Evolutionary conservation across 2,113 vertebrate species (phyloP).

Genomic region (Phodopus roborovskii): DNA sequence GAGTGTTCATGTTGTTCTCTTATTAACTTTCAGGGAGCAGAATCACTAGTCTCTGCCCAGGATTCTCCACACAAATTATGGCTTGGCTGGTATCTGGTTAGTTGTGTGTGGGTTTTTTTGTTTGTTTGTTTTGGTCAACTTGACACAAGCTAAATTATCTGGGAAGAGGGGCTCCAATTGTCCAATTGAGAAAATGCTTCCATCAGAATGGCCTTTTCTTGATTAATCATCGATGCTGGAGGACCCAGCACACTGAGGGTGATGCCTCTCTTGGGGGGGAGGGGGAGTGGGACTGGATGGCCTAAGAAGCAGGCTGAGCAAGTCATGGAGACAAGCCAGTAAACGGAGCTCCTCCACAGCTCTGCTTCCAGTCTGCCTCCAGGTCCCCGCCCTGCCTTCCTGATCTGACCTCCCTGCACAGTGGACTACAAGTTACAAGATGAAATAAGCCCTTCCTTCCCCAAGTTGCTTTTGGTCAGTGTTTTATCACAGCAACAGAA

Average conservation of each 20-base stretch:
- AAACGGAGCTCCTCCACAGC: background rate
- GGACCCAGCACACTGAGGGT: background rate
- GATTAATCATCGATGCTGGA: background rate
- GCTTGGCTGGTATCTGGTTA: background rate
- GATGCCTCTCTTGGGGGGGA: background rate
- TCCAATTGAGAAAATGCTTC: background rate
- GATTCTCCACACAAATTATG: background rate
- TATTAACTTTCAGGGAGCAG: conserved; percentile 19
- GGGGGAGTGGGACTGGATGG: background rate
- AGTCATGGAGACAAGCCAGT: background rate
- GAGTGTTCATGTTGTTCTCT: conserved; percentile 15
- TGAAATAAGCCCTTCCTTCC: background rate
- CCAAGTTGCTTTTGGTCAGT: background rate
- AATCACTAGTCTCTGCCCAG: conserved; percentile 36
- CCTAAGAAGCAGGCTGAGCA: background rate
- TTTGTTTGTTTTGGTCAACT: background rate
- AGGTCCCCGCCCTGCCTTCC: background rate
- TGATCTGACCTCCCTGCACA: background rate
- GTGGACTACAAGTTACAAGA: background rate
- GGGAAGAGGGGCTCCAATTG: background rate
- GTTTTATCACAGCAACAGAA: background rate
- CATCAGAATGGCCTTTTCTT: background rate
- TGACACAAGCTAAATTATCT: background rate
- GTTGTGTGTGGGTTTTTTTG: no score
- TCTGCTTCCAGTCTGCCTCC: background rate